Evolutionary conservation across 2,888 invertebrate genomes (phyloP).

Genomic region (Euplexia lucipara): DNA sequence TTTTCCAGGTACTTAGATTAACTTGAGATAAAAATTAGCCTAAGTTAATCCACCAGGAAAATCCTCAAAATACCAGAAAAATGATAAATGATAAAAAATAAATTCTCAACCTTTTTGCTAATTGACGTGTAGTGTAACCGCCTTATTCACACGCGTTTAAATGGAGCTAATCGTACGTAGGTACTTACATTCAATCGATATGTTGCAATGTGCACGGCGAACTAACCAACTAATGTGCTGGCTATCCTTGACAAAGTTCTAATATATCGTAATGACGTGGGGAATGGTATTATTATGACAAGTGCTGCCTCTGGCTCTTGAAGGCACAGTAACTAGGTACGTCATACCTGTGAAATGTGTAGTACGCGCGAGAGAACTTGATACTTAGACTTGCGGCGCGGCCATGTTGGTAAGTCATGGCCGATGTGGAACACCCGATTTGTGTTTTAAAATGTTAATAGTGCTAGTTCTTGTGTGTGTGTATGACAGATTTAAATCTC

Average conservation of each 20-base stretch:
- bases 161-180: not conserved
- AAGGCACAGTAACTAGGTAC: not conserved
- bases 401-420: slow-evolving; percentile 25
- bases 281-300: not conserved
- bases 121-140: not conserved
- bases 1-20: too few species aligned
- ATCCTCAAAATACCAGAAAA: not conserved
- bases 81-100: too few species aligned
- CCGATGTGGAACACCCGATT: slow-evolving; percentile 6
- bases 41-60: too few species aligned
- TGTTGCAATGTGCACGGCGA: slow-evolving; percentile 17
- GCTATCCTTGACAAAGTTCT: slow-evolving; percentile 35
- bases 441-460: slow-evolving; percentile 7
- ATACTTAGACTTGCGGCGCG: slow-evolving; percentile 27
- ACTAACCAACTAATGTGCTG: slow-evolving; percentile 1
- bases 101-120: not conserved
- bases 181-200: not conserved
- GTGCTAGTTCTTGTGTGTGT: not conserved
- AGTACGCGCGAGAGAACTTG: slow-evolving; percentile 13
- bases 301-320: not conserved
- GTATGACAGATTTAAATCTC: not conserved
- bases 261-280: not conserved
- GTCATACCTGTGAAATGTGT: slow-evolving; percentile 2
- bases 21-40: too few species aligned
- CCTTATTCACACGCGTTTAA: not conserved